Evolutionary conservation across 2,113 vertebrate species (phyloP).

Genomic region (Panthera uncia): DNA sequence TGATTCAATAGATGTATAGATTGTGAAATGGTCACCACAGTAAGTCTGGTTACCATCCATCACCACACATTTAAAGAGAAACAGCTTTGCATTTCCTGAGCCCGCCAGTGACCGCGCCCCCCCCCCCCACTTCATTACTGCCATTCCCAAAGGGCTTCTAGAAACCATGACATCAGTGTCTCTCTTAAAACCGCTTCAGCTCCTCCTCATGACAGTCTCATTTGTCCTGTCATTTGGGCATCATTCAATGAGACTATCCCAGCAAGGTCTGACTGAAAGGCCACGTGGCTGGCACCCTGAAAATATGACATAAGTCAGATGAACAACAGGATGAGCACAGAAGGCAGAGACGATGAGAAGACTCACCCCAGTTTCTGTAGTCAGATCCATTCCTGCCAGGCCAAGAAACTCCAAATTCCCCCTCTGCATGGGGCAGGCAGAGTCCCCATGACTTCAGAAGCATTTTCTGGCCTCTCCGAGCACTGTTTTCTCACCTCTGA

Average conservation of each 20-base stretch:
- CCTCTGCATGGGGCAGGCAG: fast-evolving
- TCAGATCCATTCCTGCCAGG: background rate
- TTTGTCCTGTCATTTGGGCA: background rate
- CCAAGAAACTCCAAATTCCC: background rate
- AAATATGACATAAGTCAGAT: background rate
- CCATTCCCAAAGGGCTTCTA: background rate
- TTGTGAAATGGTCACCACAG: background rate
- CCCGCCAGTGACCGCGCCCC: background rate
- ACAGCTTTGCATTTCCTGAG: background rate
- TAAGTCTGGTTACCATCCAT: too few relatives aligned
- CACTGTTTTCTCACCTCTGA: background rate
- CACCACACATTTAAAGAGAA: background rate
- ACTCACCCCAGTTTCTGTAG: fast-evolving
- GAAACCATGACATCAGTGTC: slow-evolving; percentile 31
- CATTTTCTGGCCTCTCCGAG: background rate
- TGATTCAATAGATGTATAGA: background rate
- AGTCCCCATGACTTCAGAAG: background rate
- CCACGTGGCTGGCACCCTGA: too few relatives aligned
- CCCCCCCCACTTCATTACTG: background rate
- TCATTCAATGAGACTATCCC: background rate
- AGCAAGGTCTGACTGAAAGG: background rate
- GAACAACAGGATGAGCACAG: too few relatives aligned
- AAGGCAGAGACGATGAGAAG: background rate
- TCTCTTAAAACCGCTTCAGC: background rate
- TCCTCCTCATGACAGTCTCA: background rate